Percentiles rank a stretch among this genome's conserved stretches.
Conservation (phyloP, 1,140 invertebrate species). For the Panagrolaimus sp. region DNA sequence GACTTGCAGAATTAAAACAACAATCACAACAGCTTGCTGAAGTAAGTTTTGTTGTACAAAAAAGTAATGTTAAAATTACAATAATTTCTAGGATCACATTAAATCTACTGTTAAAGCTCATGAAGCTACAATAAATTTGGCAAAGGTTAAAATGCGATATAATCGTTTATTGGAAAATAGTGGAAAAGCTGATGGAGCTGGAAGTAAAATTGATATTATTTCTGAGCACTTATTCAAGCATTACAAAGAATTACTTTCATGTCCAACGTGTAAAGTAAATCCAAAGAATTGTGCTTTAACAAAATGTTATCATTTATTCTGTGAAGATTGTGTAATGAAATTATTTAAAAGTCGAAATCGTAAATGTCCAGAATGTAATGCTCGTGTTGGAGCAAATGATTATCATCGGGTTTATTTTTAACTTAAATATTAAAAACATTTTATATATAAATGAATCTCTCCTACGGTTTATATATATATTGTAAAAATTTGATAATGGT, state of each 20-base stretch:
- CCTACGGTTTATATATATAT: neutral
- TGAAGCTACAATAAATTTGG: neutral
- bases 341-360: neutral
- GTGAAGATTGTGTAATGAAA: neutral
- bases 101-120: neutral
- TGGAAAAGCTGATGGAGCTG: too few species aligned
- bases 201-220: neutral
- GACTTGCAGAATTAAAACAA: too few species aligned
- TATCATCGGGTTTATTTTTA: neutral
- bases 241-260: constrained; percentile 3
- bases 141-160: neutral
- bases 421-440: neutral
- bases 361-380: neutral
- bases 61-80: too few species aligned
- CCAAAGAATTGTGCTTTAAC: neutral
- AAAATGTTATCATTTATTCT: neutral
- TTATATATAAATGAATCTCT: neutral
- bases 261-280: neutral
- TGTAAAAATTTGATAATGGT: too few species aligned
- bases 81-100: neutral
- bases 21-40: too few species aligned
- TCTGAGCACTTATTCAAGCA: neutral
- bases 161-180: neutral
- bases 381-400: neutral
- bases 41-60: too few species aligned